Evolutionary conservation across 2,888 invertebrate genomes (phyloP).

Genomic region (Polyommatus iphigenia): DNA sequence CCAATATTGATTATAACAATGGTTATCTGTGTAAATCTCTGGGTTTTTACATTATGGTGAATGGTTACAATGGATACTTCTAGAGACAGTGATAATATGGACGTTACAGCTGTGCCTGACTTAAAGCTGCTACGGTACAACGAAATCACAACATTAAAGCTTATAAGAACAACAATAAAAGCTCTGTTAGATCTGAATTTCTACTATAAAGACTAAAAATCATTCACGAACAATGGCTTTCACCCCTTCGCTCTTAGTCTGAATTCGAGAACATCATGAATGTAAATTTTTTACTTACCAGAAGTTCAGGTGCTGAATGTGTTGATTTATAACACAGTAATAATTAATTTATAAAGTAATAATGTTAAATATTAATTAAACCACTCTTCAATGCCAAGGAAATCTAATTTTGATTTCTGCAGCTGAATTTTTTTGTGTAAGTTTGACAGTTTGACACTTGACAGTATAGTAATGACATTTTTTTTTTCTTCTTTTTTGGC

Average conservation of each 20-base stretch:
- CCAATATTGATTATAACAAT: not conserved
- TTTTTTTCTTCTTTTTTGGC: no score
- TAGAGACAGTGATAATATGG: not conserved
- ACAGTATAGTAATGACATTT: not conserved
- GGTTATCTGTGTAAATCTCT: not conserved
- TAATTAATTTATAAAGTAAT: not conserved
- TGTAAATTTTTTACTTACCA: not conserved
- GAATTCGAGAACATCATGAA: not conserved
- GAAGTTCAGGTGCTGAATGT: not conserved
- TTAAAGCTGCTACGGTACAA: not conserved
- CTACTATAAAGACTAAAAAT: not conserved
- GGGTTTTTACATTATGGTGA: not conserved
- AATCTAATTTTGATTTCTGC: not conserved
- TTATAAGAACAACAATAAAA: not conserved
- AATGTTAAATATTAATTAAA: not conserved
- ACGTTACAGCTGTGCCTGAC: not conserved
- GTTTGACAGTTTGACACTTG: not conserved
- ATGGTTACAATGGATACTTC: not conserved
- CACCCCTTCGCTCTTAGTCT: not conserved
- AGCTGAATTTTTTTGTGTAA: not conserved
- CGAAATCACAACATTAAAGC: not conserved
- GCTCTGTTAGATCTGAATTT: not conserved
- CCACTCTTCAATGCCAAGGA: not conserved
- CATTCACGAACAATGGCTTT: slow-evolving; percentile 11
- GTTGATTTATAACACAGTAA: not conserved